Percentiles rank a stretch among this genome's conserved stretches.
Evolutionary conservation across 2,888 invertebrate species (phyloP).

Genomic region (Nasonovia ribisnigri): DNA sequence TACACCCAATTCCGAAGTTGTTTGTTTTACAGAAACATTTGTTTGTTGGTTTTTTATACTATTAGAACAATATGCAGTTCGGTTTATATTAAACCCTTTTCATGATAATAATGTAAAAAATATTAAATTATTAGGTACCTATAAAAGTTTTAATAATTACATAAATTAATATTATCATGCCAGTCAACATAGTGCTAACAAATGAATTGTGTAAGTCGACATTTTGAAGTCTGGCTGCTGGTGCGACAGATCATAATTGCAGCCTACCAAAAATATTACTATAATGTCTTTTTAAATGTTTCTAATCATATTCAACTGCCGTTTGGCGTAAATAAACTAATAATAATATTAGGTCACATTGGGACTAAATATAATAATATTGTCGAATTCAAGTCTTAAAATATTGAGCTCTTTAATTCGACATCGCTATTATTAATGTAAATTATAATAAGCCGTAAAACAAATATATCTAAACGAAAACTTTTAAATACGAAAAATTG

Average conservation of each 20-base stretch:
- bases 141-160: background rate
- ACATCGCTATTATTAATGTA: background rate
- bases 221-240: background rate
- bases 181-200: background rate
- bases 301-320: no score
- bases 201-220: background rate
- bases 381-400: no score
- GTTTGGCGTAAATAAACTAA: no score
- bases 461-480: background rate
- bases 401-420: background rate
- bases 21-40: background rate
- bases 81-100: background rate
- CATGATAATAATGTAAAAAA: background rate
- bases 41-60: no score
- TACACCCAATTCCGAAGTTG: background rate
- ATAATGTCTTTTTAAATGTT: no score
- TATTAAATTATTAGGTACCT: background rate
- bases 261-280: background rate
- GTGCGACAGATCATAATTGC: background rate
- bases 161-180: background rate
- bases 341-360: no score
- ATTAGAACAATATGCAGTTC: background rate
- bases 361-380: no score
- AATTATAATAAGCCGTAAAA: background rate
- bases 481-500: background rate